These are phyloP conservation scores for Hyperoodon ampullatus DNA, from an alignment of 2,113 vertebrate species.

Conservation along the genomic window DNA sequence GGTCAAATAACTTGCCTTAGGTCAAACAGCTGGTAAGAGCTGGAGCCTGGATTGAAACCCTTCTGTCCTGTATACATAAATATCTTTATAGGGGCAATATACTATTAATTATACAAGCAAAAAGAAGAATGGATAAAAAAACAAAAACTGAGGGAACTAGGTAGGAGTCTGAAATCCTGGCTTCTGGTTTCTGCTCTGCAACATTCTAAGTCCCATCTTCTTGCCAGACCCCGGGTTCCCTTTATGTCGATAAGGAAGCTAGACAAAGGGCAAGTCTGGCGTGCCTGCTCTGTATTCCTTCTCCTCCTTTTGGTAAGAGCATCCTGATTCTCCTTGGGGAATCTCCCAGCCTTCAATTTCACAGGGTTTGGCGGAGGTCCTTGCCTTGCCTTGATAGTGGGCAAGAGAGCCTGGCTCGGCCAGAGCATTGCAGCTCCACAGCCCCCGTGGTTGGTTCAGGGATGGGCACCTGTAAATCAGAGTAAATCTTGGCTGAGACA, in stretches of 20 bases:
- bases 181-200: not conserved
- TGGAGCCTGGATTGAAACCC: not conserved
- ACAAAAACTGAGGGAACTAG: not conserved
- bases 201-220: not conserved
- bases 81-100: not conserved
- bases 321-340: not conserved
- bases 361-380: not conserved
- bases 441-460: not conserved
- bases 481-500: not conserved
- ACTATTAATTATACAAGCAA: not conserved
- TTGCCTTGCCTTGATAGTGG: not conserved
- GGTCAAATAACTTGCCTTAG: not conserved
- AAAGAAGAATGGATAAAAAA: not conserved
- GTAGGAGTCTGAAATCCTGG: not conserved
- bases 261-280: not conserved
- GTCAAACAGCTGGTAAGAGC: not conserved
- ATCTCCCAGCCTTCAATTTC: not conserved
- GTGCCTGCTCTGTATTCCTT: not conserved
- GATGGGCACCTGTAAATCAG: not conserved
- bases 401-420: not conserved
- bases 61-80: not conserved
- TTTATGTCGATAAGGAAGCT: not conserved
- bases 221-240: not conserved
- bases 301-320: not conserved
- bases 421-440: not conserved